A percentile compares a stretch with the other conserved stretches of the same genome.
These are phyloP conservation scores for Coilia nasus DNA, from an alignment of 2,797 vertebrate genomes.

Conservation along the genomic window DNA sequence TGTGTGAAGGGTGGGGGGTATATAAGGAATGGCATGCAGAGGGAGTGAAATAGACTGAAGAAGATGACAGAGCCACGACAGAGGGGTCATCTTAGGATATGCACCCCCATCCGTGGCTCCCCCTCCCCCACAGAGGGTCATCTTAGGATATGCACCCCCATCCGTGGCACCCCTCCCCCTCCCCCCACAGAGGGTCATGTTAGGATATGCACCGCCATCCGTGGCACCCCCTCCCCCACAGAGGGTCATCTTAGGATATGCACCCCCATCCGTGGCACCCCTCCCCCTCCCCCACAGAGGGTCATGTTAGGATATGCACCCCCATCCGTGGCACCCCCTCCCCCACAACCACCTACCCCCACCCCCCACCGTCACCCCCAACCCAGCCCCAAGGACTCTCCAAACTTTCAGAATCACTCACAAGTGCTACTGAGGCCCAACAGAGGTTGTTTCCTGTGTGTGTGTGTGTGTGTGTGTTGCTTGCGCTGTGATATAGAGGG, in stretches of 20 bases:
- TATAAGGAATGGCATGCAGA: slow-evolving; percentile 58
- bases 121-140: too few relatives aligned
- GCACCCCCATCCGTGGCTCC: too few relatives aligned
- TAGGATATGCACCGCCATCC: too few relatives aligned
- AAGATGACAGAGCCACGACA: slow-evolving; percentile 25
- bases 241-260: slow-evolving; percentile 24
- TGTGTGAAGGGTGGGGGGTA: slow-evolving; percentile 57
- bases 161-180: too few relatives aligned
- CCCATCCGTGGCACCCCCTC: too few relatives aligned
- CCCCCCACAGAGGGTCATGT: too few relatives aligned
- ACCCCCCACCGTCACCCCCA: too few relatives aligned
- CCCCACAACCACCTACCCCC: too few relatives aligned
- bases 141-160: not conserved
- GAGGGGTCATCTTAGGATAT: too few relatives aligned
- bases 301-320: too few relatives aligned
- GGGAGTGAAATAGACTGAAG: not conserved
- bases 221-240: too few relatives aligned
- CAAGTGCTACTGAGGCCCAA: not conserved
- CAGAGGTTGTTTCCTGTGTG: slow-evolving; percentile 19
- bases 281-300: too few relatives aligned
- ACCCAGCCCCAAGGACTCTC: not conserved
- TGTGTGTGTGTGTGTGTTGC: not conserved
- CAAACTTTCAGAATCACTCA: not conserved
- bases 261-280: not conserved
- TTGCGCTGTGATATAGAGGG: not conserved